Conservation (phyloP, 2,113 vertebrate species). For the Balaeniceps rex region DNA sequence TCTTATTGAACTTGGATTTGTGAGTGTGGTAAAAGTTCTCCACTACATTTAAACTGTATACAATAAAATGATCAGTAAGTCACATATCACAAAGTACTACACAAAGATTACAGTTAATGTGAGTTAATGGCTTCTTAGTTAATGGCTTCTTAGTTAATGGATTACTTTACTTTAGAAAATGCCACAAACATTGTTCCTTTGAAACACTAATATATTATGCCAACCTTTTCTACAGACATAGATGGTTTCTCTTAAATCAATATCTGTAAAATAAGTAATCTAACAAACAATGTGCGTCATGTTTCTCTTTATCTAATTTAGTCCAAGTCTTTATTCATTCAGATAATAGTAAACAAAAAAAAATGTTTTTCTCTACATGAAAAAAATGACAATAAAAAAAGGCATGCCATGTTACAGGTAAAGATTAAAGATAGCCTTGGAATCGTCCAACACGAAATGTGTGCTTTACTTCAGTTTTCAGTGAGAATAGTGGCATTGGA, state of each 20-base stretch:
- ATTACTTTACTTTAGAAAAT: slow-evolving; percentile 17
- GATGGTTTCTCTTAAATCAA: slow-evolving; percentile 34
- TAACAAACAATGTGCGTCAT: background rate
- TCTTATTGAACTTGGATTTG: background rate
- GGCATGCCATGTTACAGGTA: background rate
- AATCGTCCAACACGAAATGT: background rate
- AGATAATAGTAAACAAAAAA: background rate
- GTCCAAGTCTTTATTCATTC: background rate
- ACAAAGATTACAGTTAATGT: background rate
- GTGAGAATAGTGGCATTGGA: background rate
- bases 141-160: background rate
- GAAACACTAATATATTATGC: background rate
- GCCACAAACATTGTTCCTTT: background rate
- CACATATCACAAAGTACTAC: background rate
- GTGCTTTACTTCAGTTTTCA: background rate
- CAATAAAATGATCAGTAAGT: background rate
- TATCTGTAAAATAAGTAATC: slow-evolving; percentile 4
- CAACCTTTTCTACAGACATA: background rate
- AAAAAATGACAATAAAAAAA: background rate
- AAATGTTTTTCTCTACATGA: background rate
- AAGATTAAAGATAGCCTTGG: background rate
- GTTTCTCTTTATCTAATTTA: background rate
- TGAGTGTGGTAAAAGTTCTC: background rate
- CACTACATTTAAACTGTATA: background rate
- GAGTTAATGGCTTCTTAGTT: background rate